phyloP scores from a whole-genome alignment of 2,797 vertebrate genomes.

The Gallinago nigripennis region DNA sequence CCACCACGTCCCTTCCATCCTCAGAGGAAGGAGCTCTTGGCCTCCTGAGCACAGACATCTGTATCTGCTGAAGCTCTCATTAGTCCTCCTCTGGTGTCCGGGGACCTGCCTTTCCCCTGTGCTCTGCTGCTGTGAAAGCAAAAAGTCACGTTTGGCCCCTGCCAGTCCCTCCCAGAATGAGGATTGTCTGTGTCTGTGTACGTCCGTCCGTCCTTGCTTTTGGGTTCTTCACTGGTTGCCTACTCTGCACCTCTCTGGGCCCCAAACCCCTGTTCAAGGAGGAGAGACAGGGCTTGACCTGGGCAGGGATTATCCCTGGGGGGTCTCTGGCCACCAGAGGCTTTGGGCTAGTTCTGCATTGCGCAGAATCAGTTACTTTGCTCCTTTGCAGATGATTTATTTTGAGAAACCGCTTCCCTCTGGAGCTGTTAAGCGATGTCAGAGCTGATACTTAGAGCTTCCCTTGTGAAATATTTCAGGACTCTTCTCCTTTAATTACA shows the following conservation, averaged over 20 bases:
- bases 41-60: background rate
- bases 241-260: background rate
- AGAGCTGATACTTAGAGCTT: background rate
- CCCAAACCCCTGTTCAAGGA: background rate
- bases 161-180: background rate
- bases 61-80: background rate
- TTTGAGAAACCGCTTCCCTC: background rate
- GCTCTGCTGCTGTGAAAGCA: background rate
- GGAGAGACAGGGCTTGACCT: background rate
- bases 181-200: background rate
- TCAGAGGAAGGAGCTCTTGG: background rate
- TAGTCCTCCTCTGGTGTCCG: background rate
- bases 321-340: background rate
- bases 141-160: fast-evolving
- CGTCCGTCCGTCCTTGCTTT: background rate
- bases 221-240: background rate
- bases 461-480: background rate
- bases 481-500: background rate
- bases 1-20: background rate
- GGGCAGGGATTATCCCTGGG: background rate
- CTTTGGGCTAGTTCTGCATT: background rate
- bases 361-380: background rate
- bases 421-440: background rate
- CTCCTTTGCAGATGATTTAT: background rate
- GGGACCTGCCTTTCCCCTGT: background rate